Base-by-base conservation (phyloP, 2,888 invertebrate genomes). In the Chorisops tibialis region DNA sequence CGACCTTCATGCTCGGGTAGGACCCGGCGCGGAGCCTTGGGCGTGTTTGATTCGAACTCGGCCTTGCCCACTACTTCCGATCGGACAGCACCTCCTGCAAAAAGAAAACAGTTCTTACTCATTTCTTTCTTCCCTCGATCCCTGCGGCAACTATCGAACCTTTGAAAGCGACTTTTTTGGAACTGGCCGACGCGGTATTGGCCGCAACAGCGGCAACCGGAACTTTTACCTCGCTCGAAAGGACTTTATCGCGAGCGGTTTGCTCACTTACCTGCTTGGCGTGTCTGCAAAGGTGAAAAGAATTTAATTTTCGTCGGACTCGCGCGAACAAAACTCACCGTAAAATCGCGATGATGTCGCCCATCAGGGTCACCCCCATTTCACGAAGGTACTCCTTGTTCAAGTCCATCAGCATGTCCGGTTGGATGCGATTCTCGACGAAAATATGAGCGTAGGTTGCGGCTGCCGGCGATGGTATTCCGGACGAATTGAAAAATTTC, bases 361-460 rank as follows among this genome's bases (percentile, higher is more conserved):
- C 85, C 85, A 82, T 93, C 81, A 72, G 85, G 0, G 84, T 83
- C 30, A 95, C 91, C 0, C 92, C 93, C 93, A 95, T 93, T 65
- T 93, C 93, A 60, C 87, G 84, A 2, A 95, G 78, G 72, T 92
- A 91, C 68, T 94, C 93, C 70, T 93, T 93, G 68, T 88, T 92
- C 12, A 95, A 79, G 69, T 95, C 94, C 66, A 88, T 79, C 58
- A 95, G 75, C 94, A 94, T 94, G 69, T 91, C 88, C 67, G 85
- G 85, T 72, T 88, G 87, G 64, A 95, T 95, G 24, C 94, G 82
- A 76, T 95, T 91, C 72, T 93, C 91, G 0, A 88, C 86, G 74
- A 95, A 95, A 6, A 88, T 87, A 19, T 92, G 83, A 0, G 94
- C 93, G 77, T 95, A 93, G 62, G 87, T 87, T 0, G 90, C 89